These are phyloP conservation scores for Phocoena sinus DNA, from an alignment of 2,113 vertebrate species.

Conservation along the genomic window DNA sequence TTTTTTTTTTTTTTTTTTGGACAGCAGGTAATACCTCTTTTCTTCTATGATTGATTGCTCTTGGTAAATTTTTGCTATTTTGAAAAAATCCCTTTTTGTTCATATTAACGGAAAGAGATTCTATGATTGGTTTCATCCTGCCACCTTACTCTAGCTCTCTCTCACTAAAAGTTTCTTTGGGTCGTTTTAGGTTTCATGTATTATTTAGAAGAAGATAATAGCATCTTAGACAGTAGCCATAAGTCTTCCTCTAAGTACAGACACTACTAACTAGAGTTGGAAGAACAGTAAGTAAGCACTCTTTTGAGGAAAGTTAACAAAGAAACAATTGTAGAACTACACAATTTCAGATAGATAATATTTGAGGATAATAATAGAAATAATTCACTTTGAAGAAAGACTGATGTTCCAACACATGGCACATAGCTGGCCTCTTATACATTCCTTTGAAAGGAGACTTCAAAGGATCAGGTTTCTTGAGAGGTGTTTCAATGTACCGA, in stretches of 20 bases:
- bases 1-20: neutral
- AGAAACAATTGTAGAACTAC: neutral
- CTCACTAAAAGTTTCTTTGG: neutral
- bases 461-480: neutral
- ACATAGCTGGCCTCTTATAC: neutral
- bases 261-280: neutral
- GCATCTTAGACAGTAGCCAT: neutral
- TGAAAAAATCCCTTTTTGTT: neutral
- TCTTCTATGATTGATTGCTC: neutral
- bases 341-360: neutral
- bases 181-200: neutral
- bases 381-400: neutral
- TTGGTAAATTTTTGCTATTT: slow-evolving; percentile 16
- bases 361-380: neutral
- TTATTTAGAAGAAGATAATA: neutral
- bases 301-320: neutral
- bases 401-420: neutral
- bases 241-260: slow-evolving; percentile 6
- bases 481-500: neutral
- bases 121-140: neutral
- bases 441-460: slow-evolving; percentile 28
- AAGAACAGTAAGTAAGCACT: neutral
- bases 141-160: neutral
- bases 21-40: neutral
- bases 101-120: slow-evolving; percentile 1